Evolutionary conservation across 2,888 invertebrate species (phyloP).

Genomic region (Apomyelois bistriatella): DNA sequence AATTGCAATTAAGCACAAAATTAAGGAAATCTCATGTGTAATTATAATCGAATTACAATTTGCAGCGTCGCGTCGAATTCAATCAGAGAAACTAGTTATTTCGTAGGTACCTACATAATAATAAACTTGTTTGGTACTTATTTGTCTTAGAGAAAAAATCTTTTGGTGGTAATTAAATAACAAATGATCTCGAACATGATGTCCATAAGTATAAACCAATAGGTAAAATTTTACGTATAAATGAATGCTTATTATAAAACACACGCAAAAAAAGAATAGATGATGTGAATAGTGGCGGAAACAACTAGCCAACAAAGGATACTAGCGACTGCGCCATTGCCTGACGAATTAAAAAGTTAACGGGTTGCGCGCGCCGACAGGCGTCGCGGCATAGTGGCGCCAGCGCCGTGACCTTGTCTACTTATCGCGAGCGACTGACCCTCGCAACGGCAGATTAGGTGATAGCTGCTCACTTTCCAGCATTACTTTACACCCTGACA

Average conservation of each 20-base stretch:
- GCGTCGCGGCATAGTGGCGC: constrained; percentile 66
- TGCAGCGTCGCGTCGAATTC: constrained; percentile 1
- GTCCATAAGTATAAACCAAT: too few species aligned
- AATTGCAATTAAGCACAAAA: background rate
- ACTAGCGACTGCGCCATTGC: constrained; percentile 55
- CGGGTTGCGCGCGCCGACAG: constrained; percentile 60
- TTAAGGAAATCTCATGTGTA: constrained; percentile 1
- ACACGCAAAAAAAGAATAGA: background rate
- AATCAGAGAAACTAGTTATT: constrained; percentile 8
- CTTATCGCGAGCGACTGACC: constrained; percentile 72
- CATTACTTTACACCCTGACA: constrained; percentile 28
- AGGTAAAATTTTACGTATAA: too few species aligned
- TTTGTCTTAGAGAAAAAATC: background rate
- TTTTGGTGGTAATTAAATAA: too few species aligned
- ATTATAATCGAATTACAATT: background rate
- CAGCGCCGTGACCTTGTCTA: constrained; percentile 76
- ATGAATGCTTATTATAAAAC: background rate
- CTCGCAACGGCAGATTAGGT: constrained; percentile 64
- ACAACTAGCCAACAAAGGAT: constrained; percentile 54
- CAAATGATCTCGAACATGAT: background rate
- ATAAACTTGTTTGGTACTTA: background rate
- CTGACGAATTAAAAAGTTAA: constrained; percentile 74
- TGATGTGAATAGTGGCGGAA: constrained; percentile 26
- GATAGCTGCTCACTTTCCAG: constrained; percentile 44
- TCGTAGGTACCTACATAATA: background rate